Evolutionary conservation across 2,113 vertebrate species (phyloP).

Genomic region (Sylvietta virens): DNA sequence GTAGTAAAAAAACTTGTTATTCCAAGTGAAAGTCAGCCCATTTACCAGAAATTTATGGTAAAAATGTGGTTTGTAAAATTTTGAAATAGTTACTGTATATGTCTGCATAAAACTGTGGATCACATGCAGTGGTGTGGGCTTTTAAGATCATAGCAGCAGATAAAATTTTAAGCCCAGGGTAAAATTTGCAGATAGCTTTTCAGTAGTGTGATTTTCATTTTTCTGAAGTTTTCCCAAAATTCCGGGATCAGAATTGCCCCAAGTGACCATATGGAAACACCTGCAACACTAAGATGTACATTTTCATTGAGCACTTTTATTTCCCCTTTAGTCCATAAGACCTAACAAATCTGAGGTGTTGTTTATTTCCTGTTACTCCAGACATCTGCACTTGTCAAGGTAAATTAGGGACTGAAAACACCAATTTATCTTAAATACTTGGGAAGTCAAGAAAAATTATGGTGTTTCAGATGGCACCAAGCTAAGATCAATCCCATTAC

Average conservation of each 20-base stretch:
- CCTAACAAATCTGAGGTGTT: not conserved
- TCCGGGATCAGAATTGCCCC: not conserved
- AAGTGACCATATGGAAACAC: not conserved
- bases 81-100: not conserved
- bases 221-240: not conserved
- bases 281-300: not conserved
- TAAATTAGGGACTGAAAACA: not conserved
- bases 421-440: not conserved
- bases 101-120: not conserved
- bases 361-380: not conserved
- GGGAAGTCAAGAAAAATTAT: not conserved
- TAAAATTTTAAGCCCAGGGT: not conserved
- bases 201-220: not conserved
- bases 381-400: not conserved
- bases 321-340: not conserved
- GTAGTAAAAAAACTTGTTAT: not conserved
- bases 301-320: not conserved
- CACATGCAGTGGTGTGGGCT: not conserved
- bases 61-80: not conserved
- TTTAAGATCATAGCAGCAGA: not conserved
- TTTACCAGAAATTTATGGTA: not conserved
- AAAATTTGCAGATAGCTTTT: not conserved
- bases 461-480: not conserved
- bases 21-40: not conserved
- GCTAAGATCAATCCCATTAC: not conserved